Evolutionary conservation across 1,140 invertebrate species (phyloP).

Genomic region (Trypoxylus dichotomus): DNA sequence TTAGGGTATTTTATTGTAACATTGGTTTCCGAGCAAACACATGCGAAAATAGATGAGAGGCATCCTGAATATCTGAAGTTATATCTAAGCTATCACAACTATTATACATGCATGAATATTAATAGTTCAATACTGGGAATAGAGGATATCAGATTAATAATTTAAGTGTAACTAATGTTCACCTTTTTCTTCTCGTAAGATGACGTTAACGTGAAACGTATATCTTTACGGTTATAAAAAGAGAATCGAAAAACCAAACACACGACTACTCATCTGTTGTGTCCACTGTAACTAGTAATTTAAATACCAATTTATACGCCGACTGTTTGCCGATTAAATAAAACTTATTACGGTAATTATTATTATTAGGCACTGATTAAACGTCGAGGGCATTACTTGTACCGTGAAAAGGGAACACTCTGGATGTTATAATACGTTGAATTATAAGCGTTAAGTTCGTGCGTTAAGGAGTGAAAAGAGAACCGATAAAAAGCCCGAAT

Average conservation of each 20-base stretch:
- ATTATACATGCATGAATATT: no score
- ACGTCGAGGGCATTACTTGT: slow-evolving; percentile 11
- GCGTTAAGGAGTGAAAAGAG: background rate
- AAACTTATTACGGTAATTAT: slow-evolving; percentile 19
- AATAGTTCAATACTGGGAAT: background rate
- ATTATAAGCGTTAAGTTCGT: slow-evolving; percentile 23
- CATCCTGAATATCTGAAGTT: no score
- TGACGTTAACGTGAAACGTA: background rate
- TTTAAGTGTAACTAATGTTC: background rate
- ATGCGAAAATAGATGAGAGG: no score
- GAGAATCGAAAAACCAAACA: slow-evolving; percentile 9
- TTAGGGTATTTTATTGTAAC: no score
- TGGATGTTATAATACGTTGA: slow-evolving; percentile 17
- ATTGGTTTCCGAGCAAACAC: no score
- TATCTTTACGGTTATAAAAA: background rate
- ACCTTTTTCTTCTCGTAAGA: background rate
- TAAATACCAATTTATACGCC: slow-evolving; percentile 21
- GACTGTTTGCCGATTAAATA: slow-evolving; percentile 24
- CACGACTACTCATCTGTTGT: slow-evolving; percentile 19
- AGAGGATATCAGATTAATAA: background rate
- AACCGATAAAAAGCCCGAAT: slow-evolving; percentile 4
- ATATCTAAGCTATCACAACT: no score
- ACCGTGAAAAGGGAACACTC: slow-evolving; percentile 2
- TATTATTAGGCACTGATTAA: slow-evolving; percentile 23
- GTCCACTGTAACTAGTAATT: background rate